These are phyloP conservation scores for Dasysyrphus albostriatus DNA, from an alignment of 2,888 invertebrate species.

Conservation along the genomic window DNA sequence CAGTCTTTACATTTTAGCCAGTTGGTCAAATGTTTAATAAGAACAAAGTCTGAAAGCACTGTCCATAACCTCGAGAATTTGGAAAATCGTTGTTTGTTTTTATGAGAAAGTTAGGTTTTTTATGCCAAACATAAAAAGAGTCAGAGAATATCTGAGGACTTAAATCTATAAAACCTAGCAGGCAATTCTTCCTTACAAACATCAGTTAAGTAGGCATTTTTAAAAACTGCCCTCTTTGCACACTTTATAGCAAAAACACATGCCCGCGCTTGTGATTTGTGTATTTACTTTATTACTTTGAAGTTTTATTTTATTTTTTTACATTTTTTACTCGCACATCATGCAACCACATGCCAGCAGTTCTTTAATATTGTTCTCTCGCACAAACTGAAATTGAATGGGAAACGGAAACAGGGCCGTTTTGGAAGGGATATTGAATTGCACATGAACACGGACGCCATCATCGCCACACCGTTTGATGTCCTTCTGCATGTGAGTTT, in stretches of 20 bases:
- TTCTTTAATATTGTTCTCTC: slow-evolving; percentile 52
- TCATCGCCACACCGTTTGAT: neutral
- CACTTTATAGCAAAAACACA: neutral
- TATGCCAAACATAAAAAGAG: too few species aligned
- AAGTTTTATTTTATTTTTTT: slow-evolving; percentile 16
- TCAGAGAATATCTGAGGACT: too few species aligned
- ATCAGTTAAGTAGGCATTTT: too few species aligned
- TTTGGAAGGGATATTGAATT: slow-evolving; percentile 51
- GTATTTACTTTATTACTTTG: slow-evolving; percentile 42
- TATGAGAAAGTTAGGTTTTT: too few species aligned
- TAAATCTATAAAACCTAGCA: too few species aligned
- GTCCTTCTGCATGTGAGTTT: slow-evolving; percentile 15
- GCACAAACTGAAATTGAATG: slow-evolving; percentile 54
- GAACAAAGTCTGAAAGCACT: too few species aligned
- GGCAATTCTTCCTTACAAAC: too few species aligned
- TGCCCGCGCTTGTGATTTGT: slow-evolving; percentile 1
- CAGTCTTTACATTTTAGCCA: too few species aligned
- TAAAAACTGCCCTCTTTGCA: neutral
- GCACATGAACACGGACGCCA: slow-evolving; percentile 24
- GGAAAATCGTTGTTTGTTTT: too few species aligned
- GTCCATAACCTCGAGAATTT: too few species aligned
- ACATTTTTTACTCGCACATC: neutral
- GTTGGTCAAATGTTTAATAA: too few species aligned
- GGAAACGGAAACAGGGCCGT: slow-evolving; percentile 42
- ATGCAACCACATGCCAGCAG: slow-evolving; percentile 4